Percentiles rank a stretch among this genome's conserved stretches.
These are phyloP conservation scores for Conopomorpha cramerella DNA, from an alignment of 1,140 invertebrate species.

Conservation along the genomic window DNA sequence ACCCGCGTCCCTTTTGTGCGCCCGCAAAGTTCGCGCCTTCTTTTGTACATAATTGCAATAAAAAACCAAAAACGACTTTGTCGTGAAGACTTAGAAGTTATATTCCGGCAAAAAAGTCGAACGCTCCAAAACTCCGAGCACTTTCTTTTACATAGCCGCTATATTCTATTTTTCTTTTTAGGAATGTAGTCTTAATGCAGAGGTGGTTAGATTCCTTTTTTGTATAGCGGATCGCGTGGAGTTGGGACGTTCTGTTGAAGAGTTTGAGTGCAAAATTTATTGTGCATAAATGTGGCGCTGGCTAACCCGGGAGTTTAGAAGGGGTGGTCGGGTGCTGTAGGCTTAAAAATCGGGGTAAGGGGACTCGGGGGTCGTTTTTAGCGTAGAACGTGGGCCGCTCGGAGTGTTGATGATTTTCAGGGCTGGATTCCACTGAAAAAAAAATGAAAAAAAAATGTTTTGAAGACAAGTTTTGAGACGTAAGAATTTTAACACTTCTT, in stretches of 20 bases:
- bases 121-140: constrained; percentile 33
- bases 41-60: constrained; percentile 24
- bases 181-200: constrained; percentile 15
- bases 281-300: constrained; percentile 58
- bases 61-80: constrained; percentile 21
- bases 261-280: constrained; percentile 56
- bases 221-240: constrained; percentile 9
- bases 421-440: constrained; percentile 23
- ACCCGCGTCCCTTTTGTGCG: constrained; percentile 16
- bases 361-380: constrained; percentile 51
- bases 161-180: constrained; percentile 9
- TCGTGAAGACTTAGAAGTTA: constrained; percentile 14
- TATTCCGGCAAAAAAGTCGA: constrained; percentile 24
- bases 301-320: constrained; percentile 56
- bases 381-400: constrained; percentile 52
- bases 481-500: too few relatives aligned
- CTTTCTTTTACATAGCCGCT: constrained; percentile 46
- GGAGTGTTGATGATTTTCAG: constrained; percentile 48
- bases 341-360: constrained; percentile 54
- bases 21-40: constrained; percentile 40
- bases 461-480: too few relatives aligned
- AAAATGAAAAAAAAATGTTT: too few relatives aligned
- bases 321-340: constrained; percentile 39
- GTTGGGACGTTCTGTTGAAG: constrained; percentile 41
- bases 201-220: constrained; percentile 20